Base-by-base conservation (phyloP, 2,797 vertebrate species). In the Phyllotis vaccarum region DNA sequence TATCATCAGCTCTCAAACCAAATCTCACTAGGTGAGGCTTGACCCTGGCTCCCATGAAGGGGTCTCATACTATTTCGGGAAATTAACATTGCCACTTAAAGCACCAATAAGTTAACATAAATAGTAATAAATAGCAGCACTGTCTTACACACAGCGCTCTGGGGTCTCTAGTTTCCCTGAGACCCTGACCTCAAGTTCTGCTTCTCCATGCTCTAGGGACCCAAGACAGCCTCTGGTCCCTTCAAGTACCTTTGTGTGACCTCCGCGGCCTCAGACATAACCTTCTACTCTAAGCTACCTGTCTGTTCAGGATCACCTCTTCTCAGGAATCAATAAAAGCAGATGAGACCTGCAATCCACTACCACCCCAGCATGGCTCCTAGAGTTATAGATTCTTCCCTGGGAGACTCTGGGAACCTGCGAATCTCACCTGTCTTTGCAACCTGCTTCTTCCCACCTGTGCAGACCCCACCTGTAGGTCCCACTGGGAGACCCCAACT, bases 41-140 rank as follows among this genome's bases (percentile, higher is more conserved):
- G 60, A 91, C 46, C 56, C n/a, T 24, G 43, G 89, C 58, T 68
- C 79, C 87, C 19, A 1, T 0, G 31, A 49, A 66, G 62, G 82
- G 46, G 62, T 31, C 62, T 68, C 46, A n/a, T 52, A 66, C 62
- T 68, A 14, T 68, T 68, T 86, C 31, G 62, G 66, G 93, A 46
- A 60, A 72, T 80, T 92, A 93, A 95, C 52, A 85, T 95, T 95
- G 96, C 90, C 89, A 86, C 74, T 46, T 52, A 95, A 97, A 98
- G 97, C 97, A 98, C 97, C 97, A 98, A 98, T 97, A 98, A 98
- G 97, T 98, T 98, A 98, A 98, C 93, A 98, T 98, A 98, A 98
- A 98, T 92, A 66, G 96, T 93, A 98, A 98, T 98, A 98, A 98
- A 98, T 98, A 98, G 60, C 79, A 24, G 56, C 37, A 58, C 74